phyloP scores from a whole-genome alignment of 2,113 vertebrate genomes.

The Tonatia bakeri region DNA sequence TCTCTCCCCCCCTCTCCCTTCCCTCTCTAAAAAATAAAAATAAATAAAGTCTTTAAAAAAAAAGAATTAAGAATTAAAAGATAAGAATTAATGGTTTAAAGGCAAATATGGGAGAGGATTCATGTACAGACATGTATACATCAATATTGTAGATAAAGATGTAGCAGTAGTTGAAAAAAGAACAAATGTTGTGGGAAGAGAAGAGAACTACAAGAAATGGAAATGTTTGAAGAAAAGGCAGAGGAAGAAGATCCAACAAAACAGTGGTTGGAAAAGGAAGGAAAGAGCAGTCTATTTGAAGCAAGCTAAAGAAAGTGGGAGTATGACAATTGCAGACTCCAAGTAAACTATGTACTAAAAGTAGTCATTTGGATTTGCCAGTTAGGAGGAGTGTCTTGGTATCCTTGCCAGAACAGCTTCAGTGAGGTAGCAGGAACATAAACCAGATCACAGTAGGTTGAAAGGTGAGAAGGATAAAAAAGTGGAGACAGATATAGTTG shows the following conservation, averaged over 20 bases:
- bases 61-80: neutral
- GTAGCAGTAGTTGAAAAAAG: neutral
- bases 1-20: too few relatives aligned
- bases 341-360: neutral
- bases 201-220: neutral
- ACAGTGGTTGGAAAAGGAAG: neutral
- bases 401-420: neutral
- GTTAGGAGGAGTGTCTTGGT: neutral
- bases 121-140: neutral
- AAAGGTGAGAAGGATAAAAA: neutral
- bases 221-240: neutral
- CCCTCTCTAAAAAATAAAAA: too few relatives aligned
- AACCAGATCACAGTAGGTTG: neutral
- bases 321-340: neutral
- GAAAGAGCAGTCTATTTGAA: neutral
- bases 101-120: neutral
- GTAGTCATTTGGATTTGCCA: neutral
- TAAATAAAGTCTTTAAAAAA: too few relatives aligned
- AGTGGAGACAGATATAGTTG: neutral
- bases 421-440: neutral
- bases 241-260: neutral
- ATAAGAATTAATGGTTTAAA: neutral
- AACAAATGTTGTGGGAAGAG: neutral
- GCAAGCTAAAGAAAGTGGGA: neutral
- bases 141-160: neutral